These are phyloP conservation scores for Lepidostoma basale DNA, from an alignment of 1,140 invertebrate genomes.

Conservation along the genomic window DNA sequence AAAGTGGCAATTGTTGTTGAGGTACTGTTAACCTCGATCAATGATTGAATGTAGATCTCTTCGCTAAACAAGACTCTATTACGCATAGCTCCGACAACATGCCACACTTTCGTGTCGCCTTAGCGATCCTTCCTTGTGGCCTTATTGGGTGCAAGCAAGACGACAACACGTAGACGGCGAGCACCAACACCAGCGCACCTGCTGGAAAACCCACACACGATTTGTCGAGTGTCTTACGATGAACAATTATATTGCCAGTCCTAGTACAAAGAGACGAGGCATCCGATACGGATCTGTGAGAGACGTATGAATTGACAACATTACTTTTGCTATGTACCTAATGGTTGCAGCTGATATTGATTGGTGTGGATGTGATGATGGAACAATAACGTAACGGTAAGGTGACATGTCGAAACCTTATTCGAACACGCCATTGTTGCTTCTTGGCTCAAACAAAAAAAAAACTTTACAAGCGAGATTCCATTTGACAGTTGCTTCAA, in stretches of 20 bases:
- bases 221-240: not conserved
- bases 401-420: conserved; percentile 13
- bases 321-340: not conserved
- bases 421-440: conserved; percentile 6
- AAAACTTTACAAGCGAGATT: not conserved
- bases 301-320: not conserved
- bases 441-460: not conserved
- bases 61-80: not conserved
- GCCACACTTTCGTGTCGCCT: conserved; percentile 16
- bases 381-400: conserved; percentile 17
- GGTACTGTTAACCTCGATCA: not conserved
- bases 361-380: not conserved
- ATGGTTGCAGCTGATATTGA: not conserved
- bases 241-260: not conserved
- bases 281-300: not conserved
- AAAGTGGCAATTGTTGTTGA: no score
- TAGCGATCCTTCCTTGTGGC: conserved; percentile 8
- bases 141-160: conserved; percentile 1
- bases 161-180: not conserved
- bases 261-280: not conserved
- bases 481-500: not conserved
- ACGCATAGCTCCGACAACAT: not conserved
- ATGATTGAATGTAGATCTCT: not conserved
- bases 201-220: conserved; percentile 3
- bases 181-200: not conserved